Base-by-base conservation (phyloP, 37 sponge, comb jelly and placozoan species). In the Haliclona indistincta region DNA sequence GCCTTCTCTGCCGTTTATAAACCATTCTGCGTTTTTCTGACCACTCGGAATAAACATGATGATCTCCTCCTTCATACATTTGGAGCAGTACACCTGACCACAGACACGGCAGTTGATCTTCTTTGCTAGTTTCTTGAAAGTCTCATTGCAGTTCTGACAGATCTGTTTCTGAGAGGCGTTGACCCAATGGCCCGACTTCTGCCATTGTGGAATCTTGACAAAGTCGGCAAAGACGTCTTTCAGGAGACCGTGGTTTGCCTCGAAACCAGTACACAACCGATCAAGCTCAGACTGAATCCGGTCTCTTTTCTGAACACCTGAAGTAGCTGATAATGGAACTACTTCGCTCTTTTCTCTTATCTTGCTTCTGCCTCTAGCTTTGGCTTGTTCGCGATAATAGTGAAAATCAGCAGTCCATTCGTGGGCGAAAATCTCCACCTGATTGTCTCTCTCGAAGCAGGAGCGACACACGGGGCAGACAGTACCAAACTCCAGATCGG, bases 71-170 rank as follows among this genome's bases (percentile, higher is more conserved):
- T 74, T 61, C 1, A 61, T 38, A 65, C 83, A 83, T 1, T 67
- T 54, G 22, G 49, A 32, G 42, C 90, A 89, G 43, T 79, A 84
- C 25, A 89, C 79, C 28, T 79, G 80, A 20, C 90, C 90, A 54
- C 90, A 83, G 15, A 89, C 47, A 7, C 90, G 70, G 43, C 90
- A 89, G 70, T 89, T 60, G 53, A 80, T 26, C 55, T 84, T 89
- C 1, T 52, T 36, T 0, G 22, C 8, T n/a, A 84, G 42, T 3
- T 63, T 28, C 20, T 56, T 54, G 1, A 86, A 69, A 19, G 43
- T 23, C 15, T 11, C 8, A 0, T 70, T 37, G 54, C 75, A 75
- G 26, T 68, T 32, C 35, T 20, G 25, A 38, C 90, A 89, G 7
- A 2, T 38, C 33, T 68, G 33, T 8, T 58, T 42, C 22, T 84